A percentile compares a stretch with the other conserved stretches of the same genome.
These are phyloP conservation scores for Stigmatopora argus DNA, from an alignment of 2,113 vertebrate genomes.

Conservation along the genomic window DNA sequence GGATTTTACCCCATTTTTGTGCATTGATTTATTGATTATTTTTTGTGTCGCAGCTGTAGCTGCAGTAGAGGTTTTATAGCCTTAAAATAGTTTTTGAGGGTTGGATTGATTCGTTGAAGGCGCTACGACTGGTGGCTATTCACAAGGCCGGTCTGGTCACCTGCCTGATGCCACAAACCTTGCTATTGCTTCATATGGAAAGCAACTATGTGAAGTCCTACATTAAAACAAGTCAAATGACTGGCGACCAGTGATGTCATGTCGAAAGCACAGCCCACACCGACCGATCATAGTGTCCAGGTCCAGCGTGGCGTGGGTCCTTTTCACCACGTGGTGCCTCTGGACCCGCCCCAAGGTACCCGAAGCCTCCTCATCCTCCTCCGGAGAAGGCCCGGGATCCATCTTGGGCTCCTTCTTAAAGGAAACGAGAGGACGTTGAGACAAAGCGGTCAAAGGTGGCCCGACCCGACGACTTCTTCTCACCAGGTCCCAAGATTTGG, in stretches of 20 bases:
- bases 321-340: constrained; percentile 31
- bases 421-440: background rate
- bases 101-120: too few relatives aligned
- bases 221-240: too few relatives aligned
- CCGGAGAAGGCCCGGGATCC: background rate
- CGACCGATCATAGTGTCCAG: constrained; percentile 5
- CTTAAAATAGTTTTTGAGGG: too few relatives aligned
- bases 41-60: too few relatives aligned
- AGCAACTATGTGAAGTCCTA: too few relatives aligned
- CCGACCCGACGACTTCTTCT: background rate
- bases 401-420: background rate
- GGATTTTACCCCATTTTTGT: too few relatives aligned
- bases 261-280: background rate
- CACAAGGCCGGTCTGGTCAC: too few relatives aligned
- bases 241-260: background rate
- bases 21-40: too few relatives aligned
- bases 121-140: too few relatives aligned
- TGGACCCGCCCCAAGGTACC: constrained; percentile 26
- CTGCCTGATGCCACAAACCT: too few relatives aligned
- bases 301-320: constrained; percentile 5
- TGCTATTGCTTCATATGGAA: too few relatives aligned
- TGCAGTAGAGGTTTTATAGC: too few relatives aligned
- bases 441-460: background rate
- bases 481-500: background rate
- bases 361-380: background rate